phyloP scores from a whole-genome alignment of 2,113 vertebrate genomes.

The Oenanthe oenanthe region DNA sequence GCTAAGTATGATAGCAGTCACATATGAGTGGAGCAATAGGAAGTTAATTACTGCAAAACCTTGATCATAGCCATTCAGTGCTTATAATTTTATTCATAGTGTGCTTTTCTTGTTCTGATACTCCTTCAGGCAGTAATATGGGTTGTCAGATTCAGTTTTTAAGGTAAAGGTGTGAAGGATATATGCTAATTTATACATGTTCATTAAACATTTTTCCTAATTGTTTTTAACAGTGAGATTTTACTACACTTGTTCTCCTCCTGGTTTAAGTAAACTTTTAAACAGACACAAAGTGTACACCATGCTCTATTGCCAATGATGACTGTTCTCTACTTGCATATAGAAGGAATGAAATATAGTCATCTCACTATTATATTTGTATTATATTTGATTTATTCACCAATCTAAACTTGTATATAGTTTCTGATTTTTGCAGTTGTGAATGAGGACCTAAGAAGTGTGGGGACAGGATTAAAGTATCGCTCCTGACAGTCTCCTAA shows the following conservation, averaged over 20 bases:
- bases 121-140: neutral
- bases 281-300: neutral
- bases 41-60: neutral
- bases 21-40: neutral
- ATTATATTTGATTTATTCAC: neutral
- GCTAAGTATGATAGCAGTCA: neutral
- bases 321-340: neutral
- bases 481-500: neutral
- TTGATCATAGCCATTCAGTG: neutral
- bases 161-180: neutral
- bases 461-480: neutral
- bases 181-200: neutral
- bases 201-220: neutral
- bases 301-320: neutral
- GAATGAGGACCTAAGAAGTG: neutral
- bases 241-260: neutral
- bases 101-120: neutral
- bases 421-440: neutral
- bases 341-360: neutral
- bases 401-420: neutral
- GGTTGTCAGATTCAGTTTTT: neutral
- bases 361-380: neutral
- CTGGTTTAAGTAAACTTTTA: neutral
- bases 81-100: neutral
- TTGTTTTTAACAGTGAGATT: neutral